phyloP scores from a whole-genome alignment of 2,888 invertebrate species.

The Xanthorhoe designata region DNA sequence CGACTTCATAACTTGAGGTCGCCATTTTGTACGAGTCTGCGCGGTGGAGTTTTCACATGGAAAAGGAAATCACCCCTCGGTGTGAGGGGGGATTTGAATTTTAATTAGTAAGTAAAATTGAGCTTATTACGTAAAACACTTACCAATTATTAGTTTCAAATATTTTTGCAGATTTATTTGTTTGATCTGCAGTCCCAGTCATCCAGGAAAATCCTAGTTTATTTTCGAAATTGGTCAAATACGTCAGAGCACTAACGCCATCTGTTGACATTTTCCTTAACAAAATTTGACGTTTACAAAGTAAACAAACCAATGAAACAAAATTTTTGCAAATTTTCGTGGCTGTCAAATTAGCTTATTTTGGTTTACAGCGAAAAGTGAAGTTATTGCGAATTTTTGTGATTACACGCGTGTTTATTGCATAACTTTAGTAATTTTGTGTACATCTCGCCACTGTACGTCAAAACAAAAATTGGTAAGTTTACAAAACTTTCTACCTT shows the following conservation, averaged over 20 bases:
- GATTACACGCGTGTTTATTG: not conserved
- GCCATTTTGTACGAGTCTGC: constrained; percentile 91
- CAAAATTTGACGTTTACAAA: constrained; percentile 64
- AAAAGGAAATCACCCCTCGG: constrained; percentile 82
- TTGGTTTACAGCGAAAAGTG: constrained; percentile 11
- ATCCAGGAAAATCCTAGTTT: constrained; percentile 77
- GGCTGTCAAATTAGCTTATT: constrained; percentile 30
- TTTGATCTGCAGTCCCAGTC: constrained; percentile 52
- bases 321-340: too few relatives aligned
- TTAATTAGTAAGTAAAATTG: constrained; percentile 57
- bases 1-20: constrained; percentile 82
- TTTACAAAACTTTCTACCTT: too few relatives aligned
- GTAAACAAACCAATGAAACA: constrained; percentile 62
- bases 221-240: constrained; percentile 82
- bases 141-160: constrained; percentile 59
- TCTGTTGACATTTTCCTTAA: constrained; percentile 67
- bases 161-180: constrained; percentile 57
- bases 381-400: not conserved
- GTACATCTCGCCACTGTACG: too few relatives aligned
- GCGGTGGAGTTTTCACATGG: constrained; percentile 83
- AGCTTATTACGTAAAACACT: constrained; percentile 56
- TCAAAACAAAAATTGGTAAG: not conserved
- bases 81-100: constrained; percentile 75
- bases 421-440: not conserved
- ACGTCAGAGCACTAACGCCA: constrained; percentile 71